Conservation (phyloP, 2,113 vertebrate species). For the Corapipo altera region DNA sequence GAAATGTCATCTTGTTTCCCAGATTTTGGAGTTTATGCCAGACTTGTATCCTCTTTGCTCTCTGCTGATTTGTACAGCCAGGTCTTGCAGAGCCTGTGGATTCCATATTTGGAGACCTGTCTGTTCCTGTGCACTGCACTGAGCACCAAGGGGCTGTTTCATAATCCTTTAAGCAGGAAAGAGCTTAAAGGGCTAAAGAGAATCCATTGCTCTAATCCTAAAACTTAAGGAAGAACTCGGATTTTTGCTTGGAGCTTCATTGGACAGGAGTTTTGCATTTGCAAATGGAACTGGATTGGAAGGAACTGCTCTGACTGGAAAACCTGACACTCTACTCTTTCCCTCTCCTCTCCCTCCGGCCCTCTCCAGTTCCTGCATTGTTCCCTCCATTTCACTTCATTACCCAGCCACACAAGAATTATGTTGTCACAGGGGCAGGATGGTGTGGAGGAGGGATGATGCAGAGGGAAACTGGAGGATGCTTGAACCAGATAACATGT, state of each 20-base stretch:
- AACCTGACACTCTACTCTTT: not conserved
- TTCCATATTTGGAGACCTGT: not conserved
- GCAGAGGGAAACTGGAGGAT: not conserved
- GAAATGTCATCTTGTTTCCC: not conserved
- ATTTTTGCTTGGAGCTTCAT: not conserved
- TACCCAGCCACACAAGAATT: not conserved
- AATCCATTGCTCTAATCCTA: conserved; percentile 20
- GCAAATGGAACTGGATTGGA: not conserved
- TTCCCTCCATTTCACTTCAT: not conserved
- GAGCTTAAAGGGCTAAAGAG: conserved; percentile 30
- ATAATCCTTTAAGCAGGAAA: conserved; percentile 52
- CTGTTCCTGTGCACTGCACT: not conserved
- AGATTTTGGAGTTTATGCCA: not conserved
- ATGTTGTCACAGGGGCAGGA: not conserved
- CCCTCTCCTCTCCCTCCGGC: not conserved
- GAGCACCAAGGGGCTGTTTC: not conserved
- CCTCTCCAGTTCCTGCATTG: not conserved
- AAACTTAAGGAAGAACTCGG: not conserved
- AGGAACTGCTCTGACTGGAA: not conserved
- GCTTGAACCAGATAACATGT: not conserved
- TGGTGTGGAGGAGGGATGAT: not conserved
- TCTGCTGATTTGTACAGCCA: not conserved
- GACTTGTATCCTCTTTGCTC: not conserved
- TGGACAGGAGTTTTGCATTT: not conserved
- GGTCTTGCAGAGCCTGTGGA: not conserved